Conservation (phyloP, 2,113 vertebrate genomes). For the Cephalopholis sonnerati region DNA sequence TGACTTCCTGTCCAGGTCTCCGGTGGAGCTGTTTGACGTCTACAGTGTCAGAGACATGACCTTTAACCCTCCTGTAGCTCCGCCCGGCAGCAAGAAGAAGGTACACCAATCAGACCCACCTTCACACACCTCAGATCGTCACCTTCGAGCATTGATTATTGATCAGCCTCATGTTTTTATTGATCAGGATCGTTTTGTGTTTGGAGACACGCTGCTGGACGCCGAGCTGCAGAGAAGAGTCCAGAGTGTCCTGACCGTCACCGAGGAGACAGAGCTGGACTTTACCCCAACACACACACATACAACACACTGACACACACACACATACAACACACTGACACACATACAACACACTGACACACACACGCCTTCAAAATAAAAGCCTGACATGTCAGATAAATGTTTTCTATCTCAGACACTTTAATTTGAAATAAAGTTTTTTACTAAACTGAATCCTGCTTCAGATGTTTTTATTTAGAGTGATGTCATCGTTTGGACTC, state of each 20-base stretch:
- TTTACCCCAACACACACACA: slow-evolving; percentile 38
- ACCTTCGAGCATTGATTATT: not conserved
- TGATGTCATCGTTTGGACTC: too few relatives aligned
- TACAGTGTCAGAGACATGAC: slow-evolving; percentile 90
- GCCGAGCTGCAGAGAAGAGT: slow-evolving; percentile 44
- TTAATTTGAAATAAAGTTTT: too few relatives aligned
- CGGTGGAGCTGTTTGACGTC: slow-evolving; percentile 89
- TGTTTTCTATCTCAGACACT: not conserved
- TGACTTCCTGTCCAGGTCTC: slow-evolving; percentile 78
- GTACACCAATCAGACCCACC: slow-evolving; percentile 65
- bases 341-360: too few relatives aligned
- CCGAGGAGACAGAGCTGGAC: slow-evolving; percentile 24
- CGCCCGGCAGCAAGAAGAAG: slow-evolving; percentile 87
- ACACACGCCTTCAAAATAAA: not conserved
- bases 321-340: slow-evolving; percentile 3
- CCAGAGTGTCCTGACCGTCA: not conserved
- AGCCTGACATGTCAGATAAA: not conserved
- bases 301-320: slow-evolving; percentile 9
- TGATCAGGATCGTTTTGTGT: slow-evolving; percentile 43
- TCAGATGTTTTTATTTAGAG: too few relatives aligned
- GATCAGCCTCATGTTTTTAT: not conserved
- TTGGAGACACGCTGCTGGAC: slow-evolving; percentile 49
- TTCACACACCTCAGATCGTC: not conserved
- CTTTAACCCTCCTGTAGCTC: slow-evolving; percentile 91
- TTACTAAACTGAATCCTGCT: too few relatives aligned